Conservation (phyloP, 2,113 vertebrate species). For the Uropsilus gracilis region DNA sequence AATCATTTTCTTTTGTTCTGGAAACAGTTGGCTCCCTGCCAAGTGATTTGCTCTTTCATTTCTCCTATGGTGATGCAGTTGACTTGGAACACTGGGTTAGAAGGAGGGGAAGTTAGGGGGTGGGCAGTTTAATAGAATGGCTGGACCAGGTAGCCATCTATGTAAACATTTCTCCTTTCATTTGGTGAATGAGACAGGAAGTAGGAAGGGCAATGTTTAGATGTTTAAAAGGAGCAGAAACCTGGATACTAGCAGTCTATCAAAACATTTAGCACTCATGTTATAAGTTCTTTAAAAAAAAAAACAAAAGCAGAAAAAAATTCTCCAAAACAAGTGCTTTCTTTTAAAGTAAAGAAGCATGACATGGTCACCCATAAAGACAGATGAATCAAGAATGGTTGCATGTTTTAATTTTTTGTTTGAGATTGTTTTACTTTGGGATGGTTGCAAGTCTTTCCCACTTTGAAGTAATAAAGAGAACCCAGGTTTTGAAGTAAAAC, state of each 20-base stretch:
- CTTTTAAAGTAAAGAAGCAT: background rate
- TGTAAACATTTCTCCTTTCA: background rate
- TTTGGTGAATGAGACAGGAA: background rate
- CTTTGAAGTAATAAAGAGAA: background rate
- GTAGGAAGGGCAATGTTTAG: background rate
- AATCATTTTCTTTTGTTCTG: slow-evolving; percentile 42
- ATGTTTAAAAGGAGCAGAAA: slow-evolving; percentile 20
- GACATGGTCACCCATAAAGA: background rate
- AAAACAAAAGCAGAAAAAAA: too few species aligned
- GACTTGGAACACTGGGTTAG: background rate
- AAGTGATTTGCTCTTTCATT: background rate
- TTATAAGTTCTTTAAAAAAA: slow-evolving; percentile 38
- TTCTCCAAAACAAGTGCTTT: too few species aligned
- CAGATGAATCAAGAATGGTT: background rate
- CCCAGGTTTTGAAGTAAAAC: background rate
- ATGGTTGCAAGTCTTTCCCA: background rate
- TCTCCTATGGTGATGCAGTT: background rate
- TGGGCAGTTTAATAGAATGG: background rate
- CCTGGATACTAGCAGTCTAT: background rate
- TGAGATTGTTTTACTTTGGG: slow-evolving; percentile 1
- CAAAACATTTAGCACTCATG: background rate
- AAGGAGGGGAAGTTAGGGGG: background rate
- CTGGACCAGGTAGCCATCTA: background rate
- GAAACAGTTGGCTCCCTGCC: background rate
- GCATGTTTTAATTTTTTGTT: background rate